Percentiles rank a stretch among this genome's conserved stretches.
These are phyloP conservation scores for Cariama cristata DNA, from an alignment of 2,113 vertebrate species.

Conservation along the genomic window DNA sequence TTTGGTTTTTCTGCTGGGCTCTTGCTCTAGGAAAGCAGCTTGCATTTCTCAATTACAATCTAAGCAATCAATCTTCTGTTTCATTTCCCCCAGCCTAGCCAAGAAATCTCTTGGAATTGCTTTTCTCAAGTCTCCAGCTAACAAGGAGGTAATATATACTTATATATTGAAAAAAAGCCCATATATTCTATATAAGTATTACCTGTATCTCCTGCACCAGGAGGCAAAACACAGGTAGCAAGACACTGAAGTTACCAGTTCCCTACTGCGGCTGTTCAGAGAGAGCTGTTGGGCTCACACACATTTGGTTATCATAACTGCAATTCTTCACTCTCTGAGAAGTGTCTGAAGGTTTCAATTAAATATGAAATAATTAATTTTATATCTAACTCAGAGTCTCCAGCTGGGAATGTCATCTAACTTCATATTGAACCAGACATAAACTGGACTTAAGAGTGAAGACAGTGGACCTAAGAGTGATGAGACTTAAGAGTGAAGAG, in stretches of 20 bases:
- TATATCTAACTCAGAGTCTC: not conserved
- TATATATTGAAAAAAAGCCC: not conserved
- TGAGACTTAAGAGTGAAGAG: not conserved
- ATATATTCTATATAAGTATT: not conserved
- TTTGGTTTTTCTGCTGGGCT: not conserved
- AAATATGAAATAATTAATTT: not conserved
- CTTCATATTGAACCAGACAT: fast-evolving
- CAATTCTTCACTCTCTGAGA: not conserved
- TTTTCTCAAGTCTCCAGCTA: not conserved
- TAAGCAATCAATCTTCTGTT: not conserved
- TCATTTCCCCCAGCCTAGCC: not conserved
- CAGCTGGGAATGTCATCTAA: not conserved
- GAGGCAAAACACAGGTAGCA: not conserved
- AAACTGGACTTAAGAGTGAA: not conserved
- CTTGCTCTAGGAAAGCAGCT: not conserved
- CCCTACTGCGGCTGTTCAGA: not conserved
- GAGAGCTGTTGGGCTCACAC: fast-evolving
- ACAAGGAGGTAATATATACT: not conserved
- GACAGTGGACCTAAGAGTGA: not conserved
- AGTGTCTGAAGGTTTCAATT: not conserved
- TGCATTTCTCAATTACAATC: not conserved
- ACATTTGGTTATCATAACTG: not conserved
- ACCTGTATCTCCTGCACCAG: not conserved
- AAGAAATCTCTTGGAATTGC: not conserved
- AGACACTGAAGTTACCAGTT: not conserved